A percentile compares a stretch with the other conserved stretches of the same genome.
Evolutionary conservation across 2,797 vertebrate species (phyloP).

Genomic region (Aselliscus stoliczkanus): DNA sequence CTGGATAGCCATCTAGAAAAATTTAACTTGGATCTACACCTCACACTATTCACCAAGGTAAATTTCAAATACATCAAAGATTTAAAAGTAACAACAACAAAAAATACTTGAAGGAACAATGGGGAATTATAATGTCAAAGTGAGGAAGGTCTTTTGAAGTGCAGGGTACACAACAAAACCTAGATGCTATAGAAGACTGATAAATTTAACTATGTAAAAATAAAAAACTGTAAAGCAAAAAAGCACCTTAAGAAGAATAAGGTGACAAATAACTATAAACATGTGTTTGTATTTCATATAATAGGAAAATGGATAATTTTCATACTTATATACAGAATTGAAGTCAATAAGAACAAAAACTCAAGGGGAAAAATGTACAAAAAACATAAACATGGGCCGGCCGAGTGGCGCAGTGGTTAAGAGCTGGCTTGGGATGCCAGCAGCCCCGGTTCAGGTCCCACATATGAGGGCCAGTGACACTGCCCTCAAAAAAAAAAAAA

Average conservation of each 20-base stretch:
- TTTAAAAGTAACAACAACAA: not conserved
- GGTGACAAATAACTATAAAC: not conserved
- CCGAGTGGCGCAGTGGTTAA: too few species aligned
- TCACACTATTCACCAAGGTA: conserved; percentile 14
- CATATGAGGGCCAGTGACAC: too few species aligned
- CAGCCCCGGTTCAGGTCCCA: too few species aligned
- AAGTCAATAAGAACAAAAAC: not conserved
- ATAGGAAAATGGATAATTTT: not conserved
- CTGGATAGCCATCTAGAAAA: conserved; percentile 12
- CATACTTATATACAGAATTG: not conserved
- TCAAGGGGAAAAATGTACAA: not conserved
- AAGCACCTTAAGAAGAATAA: not conserved
- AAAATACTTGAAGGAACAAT: not conserved
- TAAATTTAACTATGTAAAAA: not conserved
- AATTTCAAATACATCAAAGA: not conserved
- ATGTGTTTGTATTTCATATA: not conserved
- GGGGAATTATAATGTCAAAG: not conserved
- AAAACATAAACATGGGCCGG: not conserved
- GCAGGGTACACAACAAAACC: not conserved
- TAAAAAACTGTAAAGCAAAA: not conserved
- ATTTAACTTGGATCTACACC: not conserved
- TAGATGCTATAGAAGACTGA: not conserved
- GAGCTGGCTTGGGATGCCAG: too few species aligned
- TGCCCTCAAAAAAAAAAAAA: too few species aligned
- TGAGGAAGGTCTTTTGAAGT: not conserved